A percentile compares a stretch with the other conserved stretches of the same genome.
phyloP scores from a whole-genome alignment of 1,140 invertebrate species.

The Magallana gigas region DNA sequence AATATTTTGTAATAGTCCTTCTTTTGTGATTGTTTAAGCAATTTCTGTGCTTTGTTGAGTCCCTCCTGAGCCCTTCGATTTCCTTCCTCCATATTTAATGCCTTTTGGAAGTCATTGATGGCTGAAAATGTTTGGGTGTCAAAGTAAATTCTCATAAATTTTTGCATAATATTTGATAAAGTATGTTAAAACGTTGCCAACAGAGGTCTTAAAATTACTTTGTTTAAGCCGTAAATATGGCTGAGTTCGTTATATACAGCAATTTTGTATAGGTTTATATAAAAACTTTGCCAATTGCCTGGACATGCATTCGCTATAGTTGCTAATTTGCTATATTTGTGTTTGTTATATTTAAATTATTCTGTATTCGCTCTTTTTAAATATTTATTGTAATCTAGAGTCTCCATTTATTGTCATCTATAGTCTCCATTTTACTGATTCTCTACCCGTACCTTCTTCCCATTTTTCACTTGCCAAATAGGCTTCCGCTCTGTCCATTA shows the following conservation, averaged over 20 bases:
- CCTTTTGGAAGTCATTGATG: conserved; percentile 91
- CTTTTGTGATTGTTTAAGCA: conserved; percentile 95
- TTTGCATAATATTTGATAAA: no score
- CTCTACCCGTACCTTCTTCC: conserved; percentile 87
- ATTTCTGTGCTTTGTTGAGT: conserved; percentile 91
- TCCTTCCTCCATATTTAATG: conserved; percentile 90
- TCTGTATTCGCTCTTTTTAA: not conserved
- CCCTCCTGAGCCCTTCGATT: conserved; percentile 93
- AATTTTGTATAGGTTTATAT: no score
- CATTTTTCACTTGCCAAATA: conserved; percentile 94
- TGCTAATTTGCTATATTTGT: no score
- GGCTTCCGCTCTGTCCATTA: conserved; percentile 96
- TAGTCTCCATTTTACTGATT: not conserved
- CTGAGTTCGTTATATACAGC: no score
- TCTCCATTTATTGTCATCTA: not conserved
- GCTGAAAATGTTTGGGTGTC: conserved; percentile 83
- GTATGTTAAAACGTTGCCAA: no score
- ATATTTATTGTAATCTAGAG: not conserved
- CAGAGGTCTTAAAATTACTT: no score
- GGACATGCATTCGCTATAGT: no score
- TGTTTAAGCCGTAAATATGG: no score
- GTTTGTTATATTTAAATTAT: no score
- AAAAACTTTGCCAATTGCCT: no score
- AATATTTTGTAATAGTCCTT: conserved; percentile 99
- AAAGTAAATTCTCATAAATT: not conserved